Percentiles rank a stretch among this genome's conserved stretches.
Conservation (phyloP, 2,797 vertebrate species). For the Hylomyscus alleni region DNA sequence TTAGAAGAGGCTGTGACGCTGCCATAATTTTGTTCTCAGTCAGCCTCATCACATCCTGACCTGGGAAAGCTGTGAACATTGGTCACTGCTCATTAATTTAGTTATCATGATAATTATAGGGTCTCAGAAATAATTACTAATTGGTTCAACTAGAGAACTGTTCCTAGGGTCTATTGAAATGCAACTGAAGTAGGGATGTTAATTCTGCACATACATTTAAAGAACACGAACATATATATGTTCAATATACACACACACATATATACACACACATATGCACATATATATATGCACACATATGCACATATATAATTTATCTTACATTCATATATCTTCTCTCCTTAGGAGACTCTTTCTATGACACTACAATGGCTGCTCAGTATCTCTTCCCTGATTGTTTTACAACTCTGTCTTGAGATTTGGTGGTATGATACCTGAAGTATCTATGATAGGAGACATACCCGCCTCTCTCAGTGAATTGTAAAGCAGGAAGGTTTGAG, state of each 20-base stretch:
- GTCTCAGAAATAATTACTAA: slow-evolving; percentile 65
- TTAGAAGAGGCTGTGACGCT: slow-evolving; percentile 6
- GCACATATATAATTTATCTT: neutral
- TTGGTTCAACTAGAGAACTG: slow-evolving; percentile 30
- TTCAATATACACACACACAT: neutral
- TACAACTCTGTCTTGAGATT: neutral
- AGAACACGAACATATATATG: neutral
- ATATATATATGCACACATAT: neutral
- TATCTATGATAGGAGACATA: neutral
- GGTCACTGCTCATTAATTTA: slow-evolving; percentile 70
- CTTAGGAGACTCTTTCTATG: neutral
- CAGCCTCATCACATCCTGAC: neutral
- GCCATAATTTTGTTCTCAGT: slow-evolving; percentile 36
- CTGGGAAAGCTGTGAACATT: neutral
- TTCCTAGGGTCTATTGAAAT: slow-evolving; percentile 62
- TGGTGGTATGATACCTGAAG: neutral
- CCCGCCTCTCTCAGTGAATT: neutral
- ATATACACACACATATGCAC: too few relatives aligned
- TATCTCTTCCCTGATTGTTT: neutral
- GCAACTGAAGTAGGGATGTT: slow-evolving; percentile 11
- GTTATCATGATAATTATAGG: slow-evolving; percentile 73
- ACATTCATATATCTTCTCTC: neutral
- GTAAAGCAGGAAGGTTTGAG: slow-evolving; percentile 7
- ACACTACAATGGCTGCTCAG: neutral
- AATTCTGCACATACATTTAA: slow-evolving; percentile 58